phyloP scores from a whole-genome alignment of 1,140 invertebrate species.

The Heliothis virescens region DNA sequence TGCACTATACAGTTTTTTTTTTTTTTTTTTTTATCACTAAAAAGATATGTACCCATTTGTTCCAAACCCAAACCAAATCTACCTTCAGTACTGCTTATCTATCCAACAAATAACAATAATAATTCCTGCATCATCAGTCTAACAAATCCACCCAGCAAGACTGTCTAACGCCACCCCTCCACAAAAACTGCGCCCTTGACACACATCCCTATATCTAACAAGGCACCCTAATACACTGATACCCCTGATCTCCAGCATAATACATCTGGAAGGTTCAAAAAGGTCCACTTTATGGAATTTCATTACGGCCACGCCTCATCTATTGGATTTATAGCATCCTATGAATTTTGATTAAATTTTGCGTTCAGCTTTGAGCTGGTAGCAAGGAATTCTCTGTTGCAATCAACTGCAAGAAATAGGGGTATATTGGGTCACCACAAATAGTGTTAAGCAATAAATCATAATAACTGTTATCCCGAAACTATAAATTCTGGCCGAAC shows the following conservation, averaged over 20 bases:
- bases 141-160: neutral
- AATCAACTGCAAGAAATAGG: neutral
- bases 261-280: slow-evolving; percentile 34
- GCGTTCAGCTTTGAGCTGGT: slow-evolving; percentile 17
- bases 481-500: neutral
- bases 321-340: slow-evolving; percentile 38
- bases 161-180: no score
- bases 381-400: slow-evolving; percentile 4
- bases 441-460: neutral
- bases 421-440: neutral
- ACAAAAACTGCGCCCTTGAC: neutral
- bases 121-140: neutral
- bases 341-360: slow-evolving; percentile 50
- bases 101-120: no score
- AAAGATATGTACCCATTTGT: no score
- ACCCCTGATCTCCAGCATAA: slow-evolving; percentile 38
- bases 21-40: no score
- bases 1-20: no score
- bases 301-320: slow-evolving; percentile 33
- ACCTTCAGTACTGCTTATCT: no score
- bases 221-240: slow-evolving; percentile 13
- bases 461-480: no score
- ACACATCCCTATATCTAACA: slow-evolving; percentile 2
- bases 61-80: no score
- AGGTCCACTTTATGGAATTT: slow-evolving; percentile 47